Percentiles rank a stretch among this genome's conserved stretches.
Evolutionary conservation across 2,888 invertebrate genomes (phyloP).

Genomic region (Dynastes maya): DNA sequence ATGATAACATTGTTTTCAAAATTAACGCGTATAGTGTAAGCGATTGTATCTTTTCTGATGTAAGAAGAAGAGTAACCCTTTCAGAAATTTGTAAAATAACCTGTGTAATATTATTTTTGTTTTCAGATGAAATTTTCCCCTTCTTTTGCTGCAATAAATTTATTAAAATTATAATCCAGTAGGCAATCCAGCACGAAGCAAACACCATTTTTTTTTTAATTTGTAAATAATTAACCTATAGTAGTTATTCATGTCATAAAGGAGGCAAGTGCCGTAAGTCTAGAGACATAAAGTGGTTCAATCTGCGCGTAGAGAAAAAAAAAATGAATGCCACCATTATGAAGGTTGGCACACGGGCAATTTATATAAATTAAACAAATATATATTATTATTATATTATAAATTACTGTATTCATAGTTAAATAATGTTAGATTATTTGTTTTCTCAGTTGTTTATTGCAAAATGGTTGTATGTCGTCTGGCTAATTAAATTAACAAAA

Average conservation of each 20-base stretch:
- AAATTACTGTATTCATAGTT: too few species aligned
- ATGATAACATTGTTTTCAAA: constrained; percentile 54
- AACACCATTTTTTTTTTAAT: background rate
- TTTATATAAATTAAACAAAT: too few species aligned
- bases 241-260: background rate
- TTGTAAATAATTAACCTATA: background rate
- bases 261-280: background rate
- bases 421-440: too few species aligned
- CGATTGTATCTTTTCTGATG: constrained; percentile 5
- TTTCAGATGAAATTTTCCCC: constrained; percentile 58
- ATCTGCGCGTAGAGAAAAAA: background rate
- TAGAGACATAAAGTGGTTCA: background rate
- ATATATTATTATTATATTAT: too few species aligned
- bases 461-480: too few species aligned
- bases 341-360: background rate
- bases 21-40: constrained; percentile 50
- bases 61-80: background rate
- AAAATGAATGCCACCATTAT: background rate
- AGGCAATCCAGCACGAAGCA: background rate
- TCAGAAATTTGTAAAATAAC: constrained; percentile 17
- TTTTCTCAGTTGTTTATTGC: too few species aligned
- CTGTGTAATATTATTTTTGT: constrained; percentile 56
- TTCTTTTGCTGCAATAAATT: constrained; percentile 61
- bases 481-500: too few species aligned
- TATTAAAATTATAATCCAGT: background rate